These are phyloP conservation scores for Chondrilla cf. caribensis DNA, from an alignment of 37 sponge, comb jelly and placozoan genomes.

Conservation along the genomic window DNA sequence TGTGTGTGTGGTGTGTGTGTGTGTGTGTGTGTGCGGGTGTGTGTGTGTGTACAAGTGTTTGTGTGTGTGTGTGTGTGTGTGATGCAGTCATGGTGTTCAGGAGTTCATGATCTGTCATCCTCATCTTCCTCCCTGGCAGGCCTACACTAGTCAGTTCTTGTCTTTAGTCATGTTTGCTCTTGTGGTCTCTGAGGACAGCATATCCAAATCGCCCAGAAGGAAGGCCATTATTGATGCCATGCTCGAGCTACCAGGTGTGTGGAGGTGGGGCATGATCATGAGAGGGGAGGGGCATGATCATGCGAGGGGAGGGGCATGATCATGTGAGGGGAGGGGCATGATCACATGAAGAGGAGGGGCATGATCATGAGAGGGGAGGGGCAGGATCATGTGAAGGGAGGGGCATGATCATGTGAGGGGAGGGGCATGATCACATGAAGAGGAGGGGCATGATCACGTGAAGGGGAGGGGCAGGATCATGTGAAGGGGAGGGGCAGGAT, in stretches of 20 bases:
- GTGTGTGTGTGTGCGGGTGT: neutral
- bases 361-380: neutral
- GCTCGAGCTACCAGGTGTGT: constrained; percentile 75
- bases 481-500: too few relatives aligned
- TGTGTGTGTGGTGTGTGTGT: neutral
- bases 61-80: constrained; percentile 12
- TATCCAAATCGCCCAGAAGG: constrained; percentile 83
- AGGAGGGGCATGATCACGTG: too few relatives aligned
- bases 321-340: neutral
- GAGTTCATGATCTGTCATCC: too few relatives aligned
- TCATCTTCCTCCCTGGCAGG: too few relatives aligned
- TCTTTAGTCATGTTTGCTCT: constrained; percentile 96
- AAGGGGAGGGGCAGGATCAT: too few relatives aligned
- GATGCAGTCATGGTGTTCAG: too few relatives aligned
- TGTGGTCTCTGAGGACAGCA: constrained; percentile 91
- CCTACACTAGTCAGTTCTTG: constrained; percentile 99
- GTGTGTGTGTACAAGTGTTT: constrained; percentile 5
- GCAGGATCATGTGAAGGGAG: neutral
- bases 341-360: neutral
- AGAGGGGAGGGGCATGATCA: neutral
- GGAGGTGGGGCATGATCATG: neutral
- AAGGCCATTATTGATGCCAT: constrained; percentile 82
- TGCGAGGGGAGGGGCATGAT: neutral
- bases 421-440: too few relatives aligned
- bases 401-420: neutral